Evolutionary conservation across 2,113 vertebrate genomes (phyloP).

Genomic region (Benitochromis conjunctus): DNA sequence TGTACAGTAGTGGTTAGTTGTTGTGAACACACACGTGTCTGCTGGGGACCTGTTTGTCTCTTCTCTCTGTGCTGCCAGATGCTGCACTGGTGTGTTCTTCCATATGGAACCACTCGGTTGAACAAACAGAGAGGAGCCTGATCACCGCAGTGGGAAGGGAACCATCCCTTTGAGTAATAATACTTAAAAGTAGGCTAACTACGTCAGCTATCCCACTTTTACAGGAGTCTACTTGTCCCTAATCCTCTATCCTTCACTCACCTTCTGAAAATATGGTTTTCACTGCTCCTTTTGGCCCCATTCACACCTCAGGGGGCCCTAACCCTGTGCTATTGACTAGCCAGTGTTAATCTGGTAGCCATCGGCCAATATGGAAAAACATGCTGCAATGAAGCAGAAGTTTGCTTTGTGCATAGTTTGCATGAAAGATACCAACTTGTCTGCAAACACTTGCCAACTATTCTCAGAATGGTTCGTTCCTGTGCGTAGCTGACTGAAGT

Average conservation of each 20-base stretch:
- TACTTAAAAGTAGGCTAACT: conserved; percentile 68
- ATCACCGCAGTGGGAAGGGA: conserved; percentile 68
- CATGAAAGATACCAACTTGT: background rate
- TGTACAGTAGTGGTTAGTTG: conserved; percentile 39
- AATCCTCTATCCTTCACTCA: background rate
- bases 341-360: background rate
- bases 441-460: background rate
- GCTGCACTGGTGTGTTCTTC: conserved; percentile 59
- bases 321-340: background rate
- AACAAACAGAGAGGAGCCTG: conserved; percentile 72
- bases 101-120: conserved; percentile 79
- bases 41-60: conserved; percentile 51
- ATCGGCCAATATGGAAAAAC: background rate
- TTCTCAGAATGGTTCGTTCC: background rate
- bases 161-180: conserved; percentile 70
- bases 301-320: background rate
- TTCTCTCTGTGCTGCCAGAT: conserved; percentile 54
- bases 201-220: conserved; percentile 53
- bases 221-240: conserved; percentile 27
- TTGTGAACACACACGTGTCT: conserved; percentile 38
- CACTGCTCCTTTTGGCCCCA: background rate
- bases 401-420: background rate
- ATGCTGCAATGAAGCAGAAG: background rate
- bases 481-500: background rate
- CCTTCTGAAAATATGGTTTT: background rate